Evolutionary conservation across 2,113 vertebrate species (phyloP), one percentile per base, ranked within the genome.

Genomic region (Cephalopholis sonnerati): DNA sequence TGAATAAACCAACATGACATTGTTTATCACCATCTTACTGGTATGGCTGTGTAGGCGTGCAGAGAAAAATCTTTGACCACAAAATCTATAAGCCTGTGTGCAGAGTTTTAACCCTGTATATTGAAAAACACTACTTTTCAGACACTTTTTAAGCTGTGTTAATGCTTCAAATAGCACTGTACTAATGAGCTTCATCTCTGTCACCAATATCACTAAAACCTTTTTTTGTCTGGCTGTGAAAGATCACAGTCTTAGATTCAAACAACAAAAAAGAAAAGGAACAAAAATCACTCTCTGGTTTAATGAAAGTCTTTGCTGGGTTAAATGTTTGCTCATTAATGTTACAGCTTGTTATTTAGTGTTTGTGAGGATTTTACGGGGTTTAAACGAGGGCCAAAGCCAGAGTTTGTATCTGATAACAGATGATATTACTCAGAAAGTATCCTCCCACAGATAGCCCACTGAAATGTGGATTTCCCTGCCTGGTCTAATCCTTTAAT

Each of bases 401-500:
- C 59, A n/a, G 16, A 72, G 39, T 71, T 82, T 83, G 72, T 73
- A 74, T 86, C 55, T 54, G 13, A 17, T 74, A 29, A 69, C 51
- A 62, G 39, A 55, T 76, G 11, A 41, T 67, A 59, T 84, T 82
- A 46, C 81, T 72, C 41, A 53, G 71, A 71, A 67, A 77, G 63
- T 61, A 27, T 77, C 74, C 82, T 68, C 32, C 73, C 74, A 53
- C 58, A 44, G 77, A 81, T 51, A 24, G 41, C 48, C 55, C 29
- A 27, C 36, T 84, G 68, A 74, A 84, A 78, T 63, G 25, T 63
- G 76, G 46, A 83, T 91, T 89, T 87, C 29, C 46, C 74, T 81
- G 36, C 61, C 58, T 68, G 74, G 18, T 72, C 77, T 89, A 91
- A 89, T 90, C 79, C 86, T 67, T 75, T 84, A 53, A 82, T 75